These are phyloP conservation scores for Drosophila flavopinicola DNA, from an alignment of 2,888 invertebrate species.

Conservation along the genomic window DNA sequence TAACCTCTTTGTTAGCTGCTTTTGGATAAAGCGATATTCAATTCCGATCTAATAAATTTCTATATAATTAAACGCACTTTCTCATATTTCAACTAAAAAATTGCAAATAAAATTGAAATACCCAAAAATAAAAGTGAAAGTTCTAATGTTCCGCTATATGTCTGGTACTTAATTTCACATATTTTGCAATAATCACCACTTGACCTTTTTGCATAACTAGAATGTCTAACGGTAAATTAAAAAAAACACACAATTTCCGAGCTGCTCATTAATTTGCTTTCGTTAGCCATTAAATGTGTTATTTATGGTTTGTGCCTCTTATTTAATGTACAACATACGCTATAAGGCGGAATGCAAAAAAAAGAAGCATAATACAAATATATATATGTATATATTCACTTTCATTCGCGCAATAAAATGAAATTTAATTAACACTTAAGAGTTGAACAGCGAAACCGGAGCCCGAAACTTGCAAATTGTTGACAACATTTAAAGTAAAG, in stretches of 20 bases:
- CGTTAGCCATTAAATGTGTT: constrained; percentile 41
- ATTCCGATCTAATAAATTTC: too few species aligned
- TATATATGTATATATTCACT: constrained; percentile 26
- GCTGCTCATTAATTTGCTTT: constrained; percentile 43
- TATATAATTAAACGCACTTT: neutral
- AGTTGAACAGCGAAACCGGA: constrained; percentile 33
- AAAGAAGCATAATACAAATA: constrained; percentile 4
- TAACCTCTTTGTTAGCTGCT: too few species aligned
- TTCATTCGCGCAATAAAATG: constrained; percentile 52
- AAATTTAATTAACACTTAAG: constrained; percentile 73
- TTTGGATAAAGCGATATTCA: too few species aligned
- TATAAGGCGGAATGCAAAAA: constrained; percentile 10
- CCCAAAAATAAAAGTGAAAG: constrained; percentile 16
- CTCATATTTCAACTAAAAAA: neutral
- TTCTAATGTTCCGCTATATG: neutral
- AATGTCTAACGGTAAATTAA: constrained; percentile 13
- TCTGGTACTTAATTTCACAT: neutral
- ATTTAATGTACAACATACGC: constrained; percentile 37
- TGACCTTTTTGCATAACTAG: constrained; percentile 35
- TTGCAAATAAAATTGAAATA: neutral
- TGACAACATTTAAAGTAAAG: constrained; percentile 65
- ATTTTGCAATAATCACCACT: constrained; percentile 22
- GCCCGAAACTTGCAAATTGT: constrained; percentile 68
- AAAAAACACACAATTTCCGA: constrained; percentile 19
- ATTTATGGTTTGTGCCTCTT: constrained; percentile 37